Base-by-base conservation (phyloP, 2,113 vertebrate genomes). In the Daphoenositta chrysoptera region DNA sequence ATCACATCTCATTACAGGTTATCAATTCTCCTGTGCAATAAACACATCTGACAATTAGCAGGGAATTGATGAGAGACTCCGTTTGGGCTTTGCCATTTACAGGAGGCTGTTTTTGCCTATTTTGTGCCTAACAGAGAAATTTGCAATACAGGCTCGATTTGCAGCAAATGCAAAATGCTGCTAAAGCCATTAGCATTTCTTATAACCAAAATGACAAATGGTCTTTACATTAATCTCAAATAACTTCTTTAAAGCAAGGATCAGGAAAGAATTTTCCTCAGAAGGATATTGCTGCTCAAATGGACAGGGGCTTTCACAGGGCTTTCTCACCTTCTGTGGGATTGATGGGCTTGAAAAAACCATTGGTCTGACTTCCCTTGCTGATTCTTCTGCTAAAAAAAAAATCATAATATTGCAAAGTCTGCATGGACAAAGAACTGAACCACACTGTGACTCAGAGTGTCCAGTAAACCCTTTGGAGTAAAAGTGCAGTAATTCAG, bases 21-120 rank as follows among this genome's bases (percentile, higher is more conserved):
- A 95, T 97, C 94, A 94, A 87, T 94, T 95, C 72, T 94, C n/a
- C 78, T 2, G 0, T 79, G 83, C 73, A 51, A 85, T 96, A 96
- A 97, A 96, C 96, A 96, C 89, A n/a, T 79, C 61, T 95, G 93
- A 96, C 95, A 95, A 96, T 97, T 94, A 96, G 83, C 94, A 82
- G 69, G 23, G 77, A 94, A 82, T 65, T 91, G 78, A 76, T 56
- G 93, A 89, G 87, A 63, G 87, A 53, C 27, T 91, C 72, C 18
- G 61, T 76, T 89, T 53, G 39, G 48, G 39, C 42, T 84, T 56
- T 82, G 64, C 77, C 64, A 10, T 83, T 42, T 28, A 42, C 11
- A 75, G 66, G 66, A 91, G 79, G 37, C 5, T 12, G 4, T 60
- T 89, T 75, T 81, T 77, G 11, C 27, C 28, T 45, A 8, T 5